A percentile compares a stretch with the other conserved stretches of the same genome.
phyloP scores from a whole-genome alignment of 2,797 vertebrate genomes.

The Cygnus olor region DNA sequence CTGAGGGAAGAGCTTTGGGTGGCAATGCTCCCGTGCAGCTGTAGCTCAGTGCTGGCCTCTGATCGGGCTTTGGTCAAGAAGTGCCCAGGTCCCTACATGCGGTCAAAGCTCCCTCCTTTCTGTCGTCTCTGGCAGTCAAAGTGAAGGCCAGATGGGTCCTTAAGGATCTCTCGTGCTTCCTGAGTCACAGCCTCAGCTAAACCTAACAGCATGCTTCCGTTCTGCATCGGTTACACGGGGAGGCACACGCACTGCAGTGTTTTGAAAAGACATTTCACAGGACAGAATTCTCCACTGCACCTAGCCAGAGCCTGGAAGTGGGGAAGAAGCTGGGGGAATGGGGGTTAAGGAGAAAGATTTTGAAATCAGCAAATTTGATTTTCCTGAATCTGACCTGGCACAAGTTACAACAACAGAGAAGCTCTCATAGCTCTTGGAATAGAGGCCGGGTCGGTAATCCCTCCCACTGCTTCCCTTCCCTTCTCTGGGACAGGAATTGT shows the following conservation, averaged over 20 bases:
- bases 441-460: accelerated
- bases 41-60: not conserved
- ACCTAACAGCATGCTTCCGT: accelerated
- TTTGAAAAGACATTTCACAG: not conserved
- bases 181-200: accelerated
- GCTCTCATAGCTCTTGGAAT: not conserved
- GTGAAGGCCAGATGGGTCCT: not conserved
- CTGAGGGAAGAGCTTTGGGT: not conserved
- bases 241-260: not conserved
- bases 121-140: not conserved
- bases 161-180: not conserved
- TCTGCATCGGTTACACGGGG: not conserved
- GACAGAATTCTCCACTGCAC: not conserved
- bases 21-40: not conserved
- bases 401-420: not conserved
- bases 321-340: not conserved
- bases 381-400: not conserved
- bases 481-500: not conserved
- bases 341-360: not conserved
- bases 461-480: conserved; percentile 4
- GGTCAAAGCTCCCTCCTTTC: not conserved
- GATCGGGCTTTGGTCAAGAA: not conserved
- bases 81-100: not conserved
- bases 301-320: not conserved
- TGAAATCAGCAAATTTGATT: not conserved